A percentile compares a stretch with the other conserved stretches of the same genome.
phyloP scores from a whole-genome alignment of 2,888 invertebrate species.

The Osedax frankpressi region DNA sequence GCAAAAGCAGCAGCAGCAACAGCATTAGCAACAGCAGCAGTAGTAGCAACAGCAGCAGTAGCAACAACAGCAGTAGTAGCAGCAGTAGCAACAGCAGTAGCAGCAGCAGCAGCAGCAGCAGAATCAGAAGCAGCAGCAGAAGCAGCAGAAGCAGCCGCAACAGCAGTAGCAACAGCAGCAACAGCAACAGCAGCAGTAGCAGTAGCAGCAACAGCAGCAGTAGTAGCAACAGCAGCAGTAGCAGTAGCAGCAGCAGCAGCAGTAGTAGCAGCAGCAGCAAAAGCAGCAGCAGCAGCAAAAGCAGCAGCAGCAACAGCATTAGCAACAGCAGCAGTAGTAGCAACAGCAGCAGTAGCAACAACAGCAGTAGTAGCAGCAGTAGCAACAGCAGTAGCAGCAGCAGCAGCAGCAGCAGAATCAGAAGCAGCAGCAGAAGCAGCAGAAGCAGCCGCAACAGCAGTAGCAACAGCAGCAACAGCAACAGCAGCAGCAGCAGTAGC shows the following conservation, averaged over 20 bases:
- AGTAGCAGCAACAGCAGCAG: slow-evolving; percentile 1
- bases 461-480: background rate
- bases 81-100: background rate
- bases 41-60: background rate
- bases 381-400: background rate
- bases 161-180: background rate
- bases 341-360: background rate
- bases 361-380: background rate
- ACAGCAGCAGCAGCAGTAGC: background rate
- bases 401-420: too few species aligned
- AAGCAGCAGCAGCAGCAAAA: too few species aligned
- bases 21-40: too few species aligned
- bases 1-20: too few species aligned
- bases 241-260: background rate
- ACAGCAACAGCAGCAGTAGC: background rate
- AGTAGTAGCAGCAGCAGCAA: too few species aligned
- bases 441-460: background rate
- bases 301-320: too few species aligned
- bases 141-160: background rate
- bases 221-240: background rate
- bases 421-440: too few species aligned
- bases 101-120: background rate
- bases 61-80: background rate
- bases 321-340: background rate
- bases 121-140: background rate